These are phyloP conservation scores for Nannospalax galili DNA, from an alignment of 2,113 vertebrate genomes.

Conservation along the genomic window DNA sequence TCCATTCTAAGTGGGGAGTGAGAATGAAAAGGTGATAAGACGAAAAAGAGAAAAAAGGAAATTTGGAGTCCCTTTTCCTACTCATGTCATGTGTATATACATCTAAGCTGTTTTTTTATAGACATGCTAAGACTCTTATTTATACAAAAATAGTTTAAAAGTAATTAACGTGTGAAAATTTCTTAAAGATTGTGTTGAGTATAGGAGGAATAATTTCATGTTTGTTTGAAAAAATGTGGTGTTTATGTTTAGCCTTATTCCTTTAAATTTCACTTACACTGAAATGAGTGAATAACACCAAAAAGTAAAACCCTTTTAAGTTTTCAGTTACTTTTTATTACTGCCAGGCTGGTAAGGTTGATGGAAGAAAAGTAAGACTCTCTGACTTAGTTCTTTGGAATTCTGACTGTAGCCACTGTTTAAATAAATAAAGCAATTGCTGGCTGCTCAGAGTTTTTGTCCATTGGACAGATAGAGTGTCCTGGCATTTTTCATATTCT, in stretches of 20 bases:
- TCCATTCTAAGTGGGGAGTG: conserved; percentile 67
- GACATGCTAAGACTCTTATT: conserved; percentile 20
- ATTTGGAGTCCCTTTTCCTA: not conserved
- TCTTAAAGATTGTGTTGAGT: conserved; percentile 10
- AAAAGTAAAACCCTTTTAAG: conserved; percentile 10
- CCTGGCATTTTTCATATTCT: conserved; percentile 76
- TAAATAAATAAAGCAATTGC: conserved; percentile 74
- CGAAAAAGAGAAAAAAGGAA: not conserved
- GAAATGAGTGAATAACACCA: not conserved
- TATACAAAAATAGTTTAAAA: conserved; percentile 46
- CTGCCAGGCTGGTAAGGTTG: conserved; percentile 5
- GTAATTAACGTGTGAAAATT: conserved; percentile 38
- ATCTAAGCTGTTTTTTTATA: conserved; percentile 8
- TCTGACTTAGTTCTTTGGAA: conserved; percentile 71
- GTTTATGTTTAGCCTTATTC: not conserved
- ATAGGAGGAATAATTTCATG: conserved; percentile 9
- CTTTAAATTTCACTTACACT: conserved; percentile 44
- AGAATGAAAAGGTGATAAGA: conserved; percentile 58
- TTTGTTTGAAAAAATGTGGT: conserved; percentile 44
- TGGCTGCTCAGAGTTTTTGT: conserved; percentile 67
- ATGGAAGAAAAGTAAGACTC: conserved; percentile 66
- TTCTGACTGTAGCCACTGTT: conserved; percentile 69
- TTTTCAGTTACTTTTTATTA: conserved; percentile 55
- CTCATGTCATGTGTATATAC: not conserved
- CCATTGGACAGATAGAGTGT: conserved; percentile 70